phyloP scores from a whole-genome alignment of 2,797 vertebrate genomes.

The Melanotaenia boesemani region DNA sequence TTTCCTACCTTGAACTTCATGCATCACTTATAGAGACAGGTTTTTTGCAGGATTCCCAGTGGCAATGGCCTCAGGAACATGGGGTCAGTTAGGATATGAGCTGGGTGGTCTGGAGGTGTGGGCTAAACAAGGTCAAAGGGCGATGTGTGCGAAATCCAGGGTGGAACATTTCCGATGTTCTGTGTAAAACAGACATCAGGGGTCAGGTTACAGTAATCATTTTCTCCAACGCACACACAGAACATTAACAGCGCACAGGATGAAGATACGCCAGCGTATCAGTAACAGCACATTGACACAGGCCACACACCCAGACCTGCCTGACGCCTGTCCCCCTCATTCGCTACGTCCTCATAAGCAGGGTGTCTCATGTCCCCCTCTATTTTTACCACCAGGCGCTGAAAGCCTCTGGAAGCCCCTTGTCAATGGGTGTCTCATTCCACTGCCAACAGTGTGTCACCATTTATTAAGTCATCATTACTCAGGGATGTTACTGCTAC shows the following conservation, averaged over 20 bases:
- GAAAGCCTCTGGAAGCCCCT: slow-evolving; percentile 81
- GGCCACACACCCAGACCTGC: slow-evolving; percentile 49
- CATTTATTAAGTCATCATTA: slow-evolving; percentile 86
- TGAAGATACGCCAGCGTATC: slow-evolving; percentile 72
- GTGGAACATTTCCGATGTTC: slow-evolving; percentile 71
- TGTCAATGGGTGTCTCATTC: slow-evolving; percentile 81
- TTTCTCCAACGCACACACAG: slow-evolving; percentile 54
- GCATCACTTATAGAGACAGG: slow-evolving; percentile 30
- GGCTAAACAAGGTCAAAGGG: slow-evolving; percentile 33
- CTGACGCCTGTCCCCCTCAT: slow-evolving; percentile 57
- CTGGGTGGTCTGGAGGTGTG: slow-evolving; percentile 21
- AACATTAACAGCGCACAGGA: slow-evolving; percentile 63
- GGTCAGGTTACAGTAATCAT: slow-evolving; percentile 68
- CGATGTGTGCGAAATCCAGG: slow-evolving; percentile 45
- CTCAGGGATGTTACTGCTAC: slow-evolving; percentile 63
- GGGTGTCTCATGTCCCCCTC: slow-evolving; percentile 76
- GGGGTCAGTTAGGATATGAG: slow-evolving; percentile 43
- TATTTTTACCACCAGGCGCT: slow-evolving; percentile 83
- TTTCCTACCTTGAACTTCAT: slow-evolving; percentile 69
- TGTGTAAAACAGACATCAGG: slow-evolving; percentile 56
- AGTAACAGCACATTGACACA: slow-evolving; percentile 73
- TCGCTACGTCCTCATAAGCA: slow-evolving; percentile 64
- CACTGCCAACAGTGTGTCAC: slow-evolving; percentile 71
- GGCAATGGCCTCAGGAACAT: slow-evolving; percentile 30
- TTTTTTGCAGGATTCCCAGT: background rate